These are phyloP conservation scores for Cathartes aura DNA, from an alignment of 2,113 vertebrate genomes.

Conservation along the genomic window DNA sequence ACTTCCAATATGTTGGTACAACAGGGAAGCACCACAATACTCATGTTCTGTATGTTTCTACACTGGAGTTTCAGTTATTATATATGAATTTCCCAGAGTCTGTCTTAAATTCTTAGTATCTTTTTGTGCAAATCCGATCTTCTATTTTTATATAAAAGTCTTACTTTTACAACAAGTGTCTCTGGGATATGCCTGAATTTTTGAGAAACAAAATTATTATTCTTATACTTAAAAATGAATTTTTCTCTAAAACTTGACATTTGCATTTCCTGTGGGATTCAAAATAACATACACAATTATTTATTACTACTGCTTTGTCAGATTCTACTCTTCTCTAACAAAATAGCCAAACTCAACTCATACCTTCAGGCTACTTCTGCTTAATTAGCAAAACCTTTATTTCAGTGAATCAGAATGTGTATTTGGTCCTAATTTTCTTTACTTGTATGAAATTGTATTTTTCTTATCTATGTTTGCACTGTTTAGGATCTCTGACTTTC, in stretches of 20 bases:
- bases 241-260: background rate
- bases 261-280: background rate
- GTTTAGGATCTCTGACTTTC: background rate
- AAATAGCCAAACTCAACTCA: background rate
- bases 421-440: background rate
- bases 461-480: background rate
- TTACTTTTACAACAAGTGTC: slow-evolving; percentile 13
- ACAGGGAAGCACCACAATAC: background rate
- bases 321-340: background rate
- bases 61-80: background rate
- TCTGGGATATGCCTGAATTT: slow-evolving; percentile 20
- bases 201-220: slow-evolving; percentile 21
- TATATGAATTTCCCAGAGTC: background rate
- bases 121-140: slow-evolving; percentile 39
- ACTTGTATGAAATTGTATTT: background rate
- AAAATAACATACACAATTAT: background rate
- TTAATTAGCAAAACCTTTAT: background rate
- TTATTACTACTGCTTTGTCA: background rate
- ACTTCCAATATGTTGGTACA: background rate
- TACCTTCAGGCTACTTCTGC: background rate
- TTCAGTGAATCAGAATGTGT: background rate
- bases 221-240: slow-evolving; percentile 24
- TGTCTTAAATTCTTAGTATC: slow-evolving; percentile 13
- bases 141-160: slow-evolving; percentile 61
- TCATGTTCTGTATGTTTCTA: background rate